A percentile compares a stretch with the other conserved stretches of the same genome.
phyloP scores from a whole-genome alignment of 2,888 invertebrate species.

The Caprella mutica region DNA sequence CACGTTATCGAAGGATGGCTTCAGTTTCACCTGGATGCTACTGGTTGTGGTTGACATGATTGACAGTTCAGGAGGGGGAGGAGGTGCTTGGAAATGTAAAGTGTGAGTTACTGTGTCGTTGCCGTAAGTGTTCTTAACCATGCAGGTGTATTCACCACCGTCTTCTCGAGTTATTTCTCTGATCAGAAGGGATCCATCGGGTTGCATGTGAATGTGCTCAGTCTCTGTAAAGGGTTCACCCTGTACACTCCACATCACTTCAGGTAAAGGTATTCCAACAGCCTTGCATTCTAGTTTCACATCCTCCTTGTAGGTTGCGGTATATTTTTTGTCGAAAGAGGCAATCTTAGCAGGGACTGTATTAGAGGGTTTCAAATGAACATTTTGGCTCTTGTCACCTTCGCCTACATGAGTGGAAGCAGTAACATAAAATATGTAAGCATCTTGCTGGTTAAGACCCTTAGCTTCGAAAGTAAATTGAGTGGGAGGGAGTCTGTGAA shows the following conservation, averaged over 20 bases:
- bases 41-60: conserved; percentile 61
- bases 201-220: conserved; percentile 64
- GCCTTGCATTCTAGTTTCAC: conserved; percentile 81
- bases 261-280: conserved; percentile 86
- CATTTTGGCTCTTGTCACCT: conserved; percentile 77
- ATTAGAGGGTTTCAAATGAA: conserved; percentile 67
- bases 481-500: conserved; percentile 37
- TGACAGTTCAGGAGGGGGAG: conserved; percentile 59
- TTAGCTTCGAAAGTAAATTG: conserved; percentile 78
- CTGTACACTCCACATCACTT: conserved; percentile 48
- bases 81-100: conserved; percentile 70
- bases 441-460: conserved; percentile 63
- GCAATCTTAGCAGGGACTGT: conserved; percentile 87
- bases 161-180: not conserved
- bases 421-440: conserved; percentile 88
- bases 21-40: conserved; percentile 58
- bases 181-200: conserved; percentile 9
- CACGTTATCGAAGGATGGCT: conserved; percentile 54
- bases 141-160: conserved; percentile 72
- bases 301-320: conserved; percentile 80
- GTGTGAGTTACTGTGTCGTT: conserved; percentile 84
- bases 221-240: conserved; percentile 63
- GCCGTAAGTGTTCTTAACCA: conserved; percentile 81
- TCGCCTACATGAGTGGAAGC: conserved; percentile 88
- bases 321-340: conserved; percentile 81